phyloP scores from a whole-genome alignment of 2,888 invertebrate species.

The Choreutis nemorana region DNA sequence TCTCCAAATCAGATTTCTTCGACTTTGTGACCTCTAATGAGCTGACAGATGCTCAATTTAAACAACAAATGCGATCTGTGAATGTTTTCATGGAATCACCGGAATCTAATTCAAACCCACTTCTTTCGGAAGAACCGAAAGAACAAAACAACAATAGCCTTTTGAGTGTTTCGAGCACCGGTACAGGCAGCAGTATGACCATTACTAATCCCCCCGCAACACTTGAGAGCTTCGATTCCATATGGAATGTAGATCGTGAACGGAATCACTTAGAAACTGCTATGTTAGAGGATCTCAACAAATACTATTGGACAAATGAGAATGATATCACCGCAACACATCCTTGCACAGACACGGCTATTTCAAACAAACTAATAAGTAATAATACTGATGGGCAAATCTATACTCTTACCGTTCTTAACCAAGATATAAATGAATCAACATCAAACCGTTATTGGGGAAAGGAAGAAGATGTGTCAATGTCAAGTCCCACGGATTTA shows the following conservation, averaged over 20 bases:
- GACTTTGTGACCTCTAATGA: constrained; percentile 87
- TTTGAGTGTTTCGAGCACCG: constrained; percentile 32
- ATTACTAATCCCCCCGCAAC: constrained; percentile 51
- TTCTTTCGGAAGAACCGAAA: constrained; percentile 59
- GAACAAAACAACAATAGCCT: constrained; percentile 72
- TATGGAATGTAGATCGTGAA: constrained; percentile 77
- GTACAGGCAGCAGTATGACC: constrained; percentile 31
- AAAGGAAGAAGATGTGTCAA: constrained; percentile 70
- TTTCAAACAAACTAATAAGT: constrained; percentile 57
- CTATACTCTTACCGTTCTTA: constrained; percentile 86
- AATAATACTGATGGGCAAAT: constrained; percentile 82
- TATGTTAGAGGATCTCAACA: constrained; percentile 85
- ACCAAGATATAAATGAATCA: constrained; percentile 76
- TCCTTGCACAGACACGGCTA: constrained; percentile 53
- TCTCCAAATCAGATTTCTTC: constrained; percentile 88
- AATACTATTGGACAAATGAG: constrained; percentile 82
- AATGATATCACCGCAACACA: constrained; percentile 62
- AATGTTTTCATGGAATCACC: constrained; percentile 72
- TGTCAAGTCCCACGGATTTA: constrained; percentile 67
- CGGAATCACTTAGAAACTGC: constrained; percentile 76
- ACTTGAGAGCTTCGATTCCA: constrained; percentile 65
- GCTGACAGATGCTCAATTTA: constrained; percentile 74
- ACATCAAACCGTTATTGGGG: constrained; percentile 71
- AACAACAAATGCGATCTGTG: constrained; percentile 73
- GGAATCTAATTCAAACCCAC: constrained; percentile 55